These are phyloP conservation scores for Agelastica alni DNA, from an alignment of 2,888 invertebrate genomes.

Conservation along the genomic window DNA sequence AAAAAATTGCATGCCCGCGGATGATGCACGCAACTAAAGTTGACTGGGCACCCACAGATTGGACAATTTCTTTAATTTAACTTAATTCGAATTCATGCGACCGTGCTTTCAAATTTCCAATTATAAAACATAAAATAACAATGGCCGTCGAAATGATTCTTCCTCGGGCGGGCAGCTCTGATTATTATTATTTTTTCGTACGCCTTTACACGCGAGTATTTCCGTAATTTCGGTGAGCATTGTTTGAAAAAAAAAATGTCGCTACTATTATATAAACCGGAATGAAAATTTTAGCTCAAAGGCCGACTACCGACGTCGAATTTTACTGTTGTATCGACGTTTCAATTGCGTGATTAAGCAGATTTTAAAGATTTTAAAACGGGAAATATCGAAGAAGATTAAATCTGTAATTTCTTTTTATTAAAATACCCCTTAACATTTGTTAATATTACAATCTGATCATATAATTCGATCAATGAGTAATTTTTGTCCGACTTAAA, in stretches of 20 bases:
- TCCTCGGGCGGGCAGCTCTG: conserved; percentile 29
- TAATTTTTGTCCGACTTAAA: too few species aligned
- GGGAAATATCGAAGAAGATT: too few species aligned
- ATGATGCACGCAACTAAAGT: conserved; percentile 31
- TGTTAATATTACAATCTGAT: too few species aligned
- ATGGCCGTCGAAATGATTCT: conserved; percentile 29
- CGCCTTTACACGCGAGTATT: background rate
- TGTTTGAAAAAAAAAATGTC: conserved; percentile 10
- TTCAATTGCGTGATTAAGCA: too few species aligned
- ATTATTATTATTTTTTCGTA: conserved; percentile 13
- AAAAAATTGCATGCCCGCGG: conserved; percentile 21
- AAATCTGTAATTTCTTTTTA: too few species aligned
- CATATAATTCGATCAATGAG: too few species aligned
- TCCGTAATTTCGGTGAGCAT: background rate
- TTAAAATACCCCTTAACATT: too few species aligned
- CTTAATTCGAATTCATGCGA: conserved; percentile 39
- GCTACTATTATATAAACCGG: too few species aligned
- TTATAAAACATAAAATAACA: conserved; percentile 19
- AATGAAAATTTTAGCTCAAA: too few species aligned
- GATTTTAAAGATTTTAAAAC: too few species aligned
- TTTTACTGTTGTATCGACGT: too few species aligned
- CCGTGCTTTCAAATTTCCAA: conserved; percentile 33
- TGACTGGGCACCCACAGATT: conserved; percentile 43
- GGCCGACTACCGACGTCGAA: too few species aligned
- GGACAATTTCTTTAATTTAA: conserved; percentile 44